These are phyloP conservation scores for Vireo altiloquus DNA, from an alignment of 2,113 vertebrate genomes.

Conservation along the genomic window DNA sequence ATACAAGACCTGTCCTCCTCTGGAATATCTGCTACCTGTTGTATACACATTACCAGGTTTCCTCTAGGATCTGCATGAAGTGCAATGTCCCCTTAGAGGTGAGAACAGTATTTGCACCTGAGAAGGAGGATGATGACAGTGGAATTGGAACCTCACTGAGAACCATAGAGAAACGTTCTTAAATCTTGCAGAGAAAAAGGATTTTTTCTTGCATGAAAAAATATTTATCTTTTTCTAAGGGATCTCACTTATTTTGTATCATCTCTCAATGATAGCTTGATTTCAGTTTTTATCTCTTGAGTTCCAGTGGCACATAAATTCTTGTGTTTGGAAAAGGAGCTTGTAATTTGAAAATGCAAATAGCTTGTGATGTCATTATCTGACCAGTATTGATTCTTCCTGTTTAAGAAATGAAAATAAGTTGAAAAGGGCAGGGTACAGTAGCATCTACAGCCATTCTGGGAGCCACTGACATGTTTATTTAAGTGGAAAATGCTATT, in stretches of 20 bases:
- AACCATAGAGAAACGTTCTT: not conserved
- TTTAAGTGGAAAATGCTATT: slow-evolving; percentile 11
- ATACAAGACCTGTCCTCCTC: too few relatives aligned
- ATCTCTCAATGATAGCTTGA: not conserved
- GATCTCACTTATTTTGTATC: not conserved
- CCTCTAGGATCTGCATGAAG: too few relatives aligned
- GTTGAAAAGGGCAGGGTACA: not conserved
- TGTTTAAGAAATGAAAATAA: not conserved
- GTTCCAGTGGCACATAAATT: not conserved
- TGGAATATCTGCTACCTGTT: too few relatives aligned
- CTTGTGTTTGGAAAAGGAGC: not conserved
- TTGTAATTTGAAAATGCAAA: not conserved
- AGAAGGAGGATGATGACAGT: too few relatives aligned
- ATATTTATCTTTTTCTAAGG: not conserved
- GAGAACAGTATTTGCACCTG: too few relatives aligned
- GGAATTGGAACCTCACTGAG: too few relatives aligned
- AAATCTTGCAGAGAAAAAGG: not conserved
- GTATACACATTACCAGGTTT: too few relatives aligned
- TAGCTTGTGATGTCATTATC: not conserved
- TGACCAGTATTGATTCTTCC: not conserved
- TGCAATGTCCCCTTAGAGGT: too few relatives aligned
- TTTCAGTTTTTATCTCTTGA: not conserved
- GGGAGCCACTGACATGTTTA: slow-evolving; percentile 3
- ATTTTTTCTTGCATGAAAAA: not conserved
- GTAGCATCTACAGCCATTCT: not conserved